Conservation (phyloP, 2,797 vertebrate species). For the Atherinosoma microstoma region DNA sequence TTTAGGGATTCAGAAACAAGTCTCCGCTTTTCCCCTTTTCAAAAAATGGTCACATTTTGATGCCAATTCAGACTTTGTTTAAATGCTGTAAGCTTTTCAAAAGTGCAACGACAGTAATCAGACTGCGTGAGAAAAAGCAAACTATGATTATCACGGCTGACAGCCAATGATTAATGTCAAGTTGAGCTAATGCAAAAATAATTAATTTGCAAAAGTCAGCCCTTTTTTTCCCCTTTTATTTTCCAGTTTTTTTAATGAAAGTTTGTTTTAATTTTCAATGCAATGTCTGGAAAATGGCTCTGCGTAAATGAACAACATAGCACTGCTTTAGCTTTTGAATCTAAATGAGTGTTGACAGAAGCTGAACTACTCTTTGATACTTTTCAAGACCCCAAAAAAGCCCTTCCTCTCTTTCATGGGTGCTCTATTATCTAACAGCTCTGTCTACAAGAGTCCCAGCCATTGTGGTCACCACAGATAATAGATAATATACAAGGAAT, state of each 20-base stretch:
- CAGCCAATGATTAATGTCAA: constrained; percentile 30
- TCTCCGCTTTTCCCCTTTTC: constrained; percentile 11
- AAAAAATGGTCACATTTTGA: constrained; percentile 32
- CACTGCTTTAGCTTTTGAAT: constrained; percentile 33
- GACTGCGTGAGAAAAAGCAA: constrained; percentile 6
- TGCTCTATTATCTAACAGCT: constrained; percentile 63
- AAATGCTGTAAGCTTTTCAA: constrained; percentile 26
- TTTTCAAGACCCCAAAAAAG: constrained; percentile 41
- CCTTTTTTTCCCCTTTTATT: constrained; percentile 4
- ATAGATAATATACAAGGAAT: constrained; percentile 63
- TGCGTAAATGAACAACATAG: constrained; percentile 40
- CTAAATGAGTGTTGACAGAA: constrained; percentile 43
- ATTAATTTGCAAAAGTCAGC: constrained; percentile 18
- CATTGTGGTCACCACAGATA: constrained; percentile 69
- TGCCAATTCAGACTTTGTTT: constrained; percentile 38
- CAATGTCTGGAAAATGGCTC: constrained; percentile 21
- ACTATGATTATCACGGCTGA: constrained; percentile 16
- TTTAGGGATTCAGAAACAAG: constrained; percentile 16
- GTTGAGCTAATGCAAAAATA: constrained; percentile 17
- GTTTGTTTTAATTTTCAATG: neutral
- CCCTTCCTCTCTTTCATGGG: constrained; percentile 39
- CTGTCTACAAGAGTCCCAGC: constrained; percentile 46
- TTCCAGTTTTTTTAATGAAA: constrained; percentile 19
- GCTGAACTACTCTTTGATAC: constrained; percentile 31
- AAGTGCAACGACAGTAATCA: constrained; percentile 32